Percentiles rank a stretch among this genome's conserved stretches.
Evolutionary conservation across 2,888 invertebrate genomes (phyloP).

Genomic region (Lochmaea capreae): DNA sequence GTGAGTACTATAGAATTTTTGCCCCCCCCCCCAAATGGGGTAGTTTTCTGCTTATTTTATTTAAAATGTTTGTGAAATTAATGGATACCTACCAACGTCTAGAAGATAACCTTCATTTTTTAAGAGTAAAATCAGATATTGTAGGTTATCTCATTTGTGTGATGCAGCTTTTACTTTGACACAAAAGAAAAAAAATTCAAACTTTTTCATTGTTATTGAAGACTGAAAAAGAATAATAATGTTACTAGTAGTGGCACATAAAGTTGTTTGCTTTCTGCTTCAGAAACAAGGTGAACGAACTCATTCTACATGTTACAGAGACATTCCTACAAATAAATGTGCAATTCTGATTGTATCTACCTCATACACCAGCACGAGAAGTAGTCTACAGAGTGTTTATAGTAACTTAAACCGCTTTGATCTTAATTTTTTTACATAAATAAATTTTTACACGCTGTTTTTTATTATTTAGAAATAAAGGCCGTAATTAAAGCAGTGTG

Average conservation of each 20-base stretch:
- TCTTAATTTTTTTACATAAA: not conserved
- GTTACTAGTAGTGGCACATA: not conserved
- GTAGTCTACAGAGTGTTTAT: not conserved
- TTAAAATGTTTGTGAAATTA: too few species aligned
- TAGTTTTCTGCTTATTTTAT: too few species aligned
- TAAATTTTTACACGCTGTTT: too few species aligned
- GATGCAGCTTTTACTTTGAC: not conserved
- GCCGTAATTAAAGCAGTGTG: too few species aligned
- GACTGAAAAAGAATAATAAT: not conserved
- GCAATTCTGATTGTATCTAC: not conserved
- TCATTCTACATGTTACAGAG: not conserved
- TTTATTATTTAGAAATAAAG: too few species aligned
- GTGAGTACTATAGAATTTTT: too few species aligned
- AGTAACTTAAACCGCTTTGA: not conserved
- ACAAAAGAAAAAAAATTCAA: not conserved
- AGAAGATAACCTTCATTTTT: too few species aligned
- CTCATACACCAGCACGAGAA: not conserved
- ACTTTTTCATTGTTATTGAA: not conserved
- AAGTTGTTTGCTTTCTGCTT: conserved; percentile 5
- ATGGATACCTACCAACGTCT: too few species aligned
- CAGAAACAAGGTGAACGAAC: not conserved
- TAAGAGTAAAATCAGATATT: too few species aligned
- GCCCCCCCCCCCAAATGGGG: too few species aligned
- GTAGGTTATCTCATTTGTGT: too few species aligned
- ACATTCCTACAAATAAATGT: not conserved